Evolutionary conservation across 2,797 vertebrate species (phyloP).

Genomic region (Sorex maritimensis): DNA sequence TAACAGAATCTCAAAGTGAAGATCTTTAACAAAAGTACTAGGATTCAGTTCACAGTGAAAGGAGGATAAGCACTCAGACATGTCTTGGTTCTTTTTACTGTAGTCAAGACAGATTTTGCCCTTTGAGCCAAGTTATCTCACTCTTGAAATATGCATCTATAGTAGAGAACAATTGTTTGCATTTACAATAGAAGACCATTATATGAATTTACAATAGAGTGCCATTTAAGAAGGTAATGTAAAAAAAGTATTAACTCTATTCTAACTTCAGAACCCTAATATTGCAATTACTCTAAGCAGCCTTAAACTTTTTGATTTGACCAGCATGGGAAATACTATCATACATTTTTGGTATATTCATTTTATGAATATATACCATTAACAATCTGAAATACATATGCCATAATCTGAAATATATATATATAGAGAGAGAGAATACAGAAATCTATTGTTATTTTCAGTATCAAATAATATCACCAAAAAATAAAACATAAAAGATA

Average conservation of each 20-base stretch:
- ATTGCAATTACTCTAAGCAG: background rate
- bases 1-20: background rate
- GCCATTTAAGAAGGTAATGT: background rate
- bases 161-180: too few relatives aligned
- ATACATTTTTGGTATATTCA: background rate
- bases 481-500: background rate
- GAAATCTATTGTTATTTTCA: background rate
- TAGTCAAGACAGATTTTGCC: background rate
- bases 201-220: too few relatives aligned
- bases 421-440: too few relatives aligned
- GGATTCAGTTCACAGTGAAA: background rate
- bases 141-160: background rate
- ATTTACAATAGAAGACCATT: too few relatives aligned
- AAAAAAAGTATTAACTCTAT: constrained; percentile 19
- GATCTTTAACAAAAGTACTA: background rate
- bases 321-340: background rate
- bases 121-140: background rate
- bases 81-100: background rate
- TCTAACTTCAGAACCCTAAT: background rate
- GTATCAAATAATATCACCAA: background rate
- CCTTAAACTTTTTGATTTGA: background rate
- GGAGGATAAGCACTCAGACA: background rate
- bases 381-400: background rate
- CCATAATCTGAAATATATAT: too few relatives aligned
- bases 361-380: background rate